Percentiles rank a stretch among this genome's conserved stretches.
Evolutionary conservation across 2,888 invertebrate genomes (phyloP).

Genomic region (Glyphotaelius pellucidus): DNA sequence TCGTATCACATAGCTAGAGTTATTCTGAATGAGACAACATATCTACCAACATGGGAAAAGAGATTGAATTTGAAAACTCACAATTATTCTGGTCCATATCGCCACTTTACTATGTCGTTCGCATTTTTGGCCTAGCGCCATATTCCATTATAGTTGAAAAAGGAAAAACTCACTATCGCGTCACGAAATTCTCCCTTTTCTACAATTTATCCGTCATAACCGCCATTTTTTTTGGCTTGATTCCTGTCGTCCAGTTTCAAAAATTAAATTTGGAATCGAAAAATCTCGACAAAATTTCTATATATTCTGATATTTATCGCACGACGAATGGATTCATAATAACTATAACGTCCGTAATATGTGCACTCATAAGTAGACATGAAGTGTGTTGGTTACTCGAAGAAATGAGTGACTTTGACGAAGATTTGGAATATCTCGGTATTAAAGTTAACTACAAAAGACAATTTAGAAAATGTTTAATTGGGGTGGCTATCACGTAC

Average conservation of each 20-base stretch:
- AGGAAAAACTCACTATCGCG: slow-evolving; percentile 15
- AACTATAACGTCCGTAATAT: not conserved
- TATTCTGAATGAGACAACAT: not conserved
- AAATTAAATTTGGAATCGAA: not conserved
- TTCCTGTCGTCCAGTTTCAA: slow-evolving; percentile 45
- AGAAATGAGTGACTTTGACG: slow-evolving; percentile 51
- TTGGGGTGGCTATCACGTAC: slow-evolving; percentile 1
- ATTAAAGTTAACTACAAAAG: slow-evolving; percentile 34
- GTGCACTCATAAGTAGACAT: slow-evolving; percentile 32
- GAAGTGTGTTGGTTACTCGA: slow-evolving; percentile 44
- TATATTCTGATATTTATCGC: slow-evolving; percentile 57
- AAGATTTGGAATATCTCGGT: slow-evolving; percentile 50
- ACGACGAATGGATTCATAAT: slow-evolving; percentile 37
- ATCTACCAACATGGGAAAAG: not conserved
- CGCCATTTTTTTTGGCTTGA: not conserved
- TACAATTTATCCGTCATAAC: slow-evolving; percentile 11
- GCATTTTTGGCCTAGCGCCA: slow-evolving; percentile 57
- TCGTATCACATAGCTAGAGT: not conserved
- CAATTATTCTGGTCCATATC: slow-evolving; percentile 1
- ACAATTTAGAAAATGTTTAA: slow-evolving; percentile 17
- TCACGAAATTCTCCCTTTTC: slow-evolving; percentile 14
- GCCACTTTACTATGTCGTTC: slow-evolving; percentile 30
- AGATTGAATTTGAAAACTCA: not conserved
- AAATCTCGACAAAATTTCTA: slow-evolving; percentile 41
- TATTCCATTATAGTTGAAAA: not conserved